Percentiles rank a stretch among this genome's conserved stretches.
phyloP scores from a whole-genome alignment of 2,888 invertebrate species.

The Chrysolina oricalcia region DNA sequence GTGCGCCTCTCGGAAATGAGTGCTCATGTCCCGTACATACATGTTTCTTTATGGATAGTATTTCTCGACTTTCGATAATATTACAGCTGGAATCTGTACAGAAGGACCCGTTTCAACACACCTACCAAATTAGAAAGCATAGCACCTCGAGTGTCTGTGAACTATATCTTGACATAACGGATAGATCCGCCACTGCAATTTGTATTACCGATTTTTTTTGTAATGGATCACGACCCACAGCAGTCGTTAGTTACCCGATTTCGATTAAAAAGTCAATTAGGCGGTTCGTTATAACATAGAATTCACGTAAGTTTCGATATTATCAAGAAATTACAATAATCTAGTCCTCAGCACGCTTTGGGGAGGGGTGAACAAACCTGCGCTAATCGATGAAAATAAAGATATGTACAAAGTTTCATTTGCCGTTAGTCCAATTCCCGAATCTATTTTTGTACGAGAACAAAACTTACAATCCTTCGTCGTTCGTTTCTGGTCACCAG shows the following conservation, averaged over 20 bases:
- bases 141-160: neutral
- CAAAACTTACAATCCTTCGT: no score
- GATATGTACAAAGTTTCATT: neutral
- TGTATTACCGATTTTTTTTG: slow-evolving; percentile 22
- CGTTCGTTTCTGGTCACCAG: no score
- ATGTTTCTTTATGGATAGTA: no score
- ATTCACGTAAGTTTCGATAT: slow-evolving; percentile 16
- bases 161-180: slow-evolving; percentile 10
- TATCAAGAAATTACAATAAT: neutral
- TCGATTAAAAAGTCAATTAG: slow-evolving; percentile 24
- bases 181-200: slow-evolving; percentile 13
- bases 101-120: no score
- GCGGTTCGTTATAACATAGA: slow-evolving; percentile 10
- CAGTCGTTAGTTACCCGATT: slow-evolving; percentile 16
- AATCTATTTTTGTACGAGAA: no score
- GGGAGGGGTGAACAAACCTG: neutral
- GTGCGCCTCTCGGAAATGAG: no score
- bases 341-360: neutral
- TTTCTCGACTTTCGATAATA: no score
- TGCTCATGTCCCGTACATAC: no score
- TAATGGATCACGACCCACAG: slow-evolving; percentile 21
- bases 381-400: no score
- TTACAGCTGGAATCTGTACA: no score
- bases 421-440: neutral
- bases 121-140: no score